phyloP scores from a whole-genome alignment of 2,888 invertebrate species.

The Thecocarcelia acutangulata region DNA sequence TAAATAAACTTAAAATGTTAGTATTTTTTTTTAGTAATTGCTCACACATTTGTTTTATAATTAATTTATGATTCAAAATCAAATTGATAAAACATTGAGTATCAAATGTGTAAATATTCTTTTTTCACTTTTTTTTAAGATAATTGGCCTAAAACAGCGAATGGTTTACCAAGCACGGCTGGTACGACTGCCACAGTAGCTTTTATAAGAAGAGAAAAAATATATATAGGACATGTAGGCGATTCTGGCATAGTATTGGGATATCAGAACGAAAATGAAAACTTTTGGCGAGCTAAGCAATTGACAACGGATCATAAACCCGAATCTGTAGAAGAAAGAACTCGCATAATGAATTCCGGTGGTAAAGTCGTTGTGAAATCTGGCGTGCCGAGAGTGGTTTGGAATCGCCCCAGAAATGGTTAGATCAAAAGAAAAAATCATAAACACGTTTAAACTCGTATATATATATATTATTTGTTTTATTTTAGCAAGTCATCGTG shows the following conservation, averaged over 20 bases:
- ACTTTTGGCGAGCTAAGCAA: conserved; percentile 90
- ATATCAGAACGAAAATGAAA: conserved; percentile 87
- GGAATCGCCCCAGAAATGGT: conserved; percentile 95
- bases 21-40: too few relatives aligned
- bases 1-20: too few relatives aligned
- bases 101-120: too few relatives aligned
- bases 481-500: conserved; percentile 81
- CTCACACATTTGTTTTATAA: too few relatives aligned
- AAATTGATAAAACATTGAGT: too few relatives aligned
- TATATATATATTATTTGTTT: not conserved
- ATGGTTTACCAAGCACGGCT: conserved; percentile 96
- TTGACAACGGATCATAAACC: conserved; percentile 98
- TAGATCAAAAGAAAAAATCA: conserved; percentile 50
- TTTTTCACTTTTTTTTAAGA: conserved; percentile 83
- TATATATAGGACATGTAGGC: conserved; percentile 99
- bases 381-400: conserved; percentile 97
- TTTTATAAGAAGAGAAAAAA: conserved; percentile 95
- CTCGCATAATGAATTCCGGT: conserved; percentile 89
- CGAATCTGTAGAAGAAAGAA: conserved; percentile 91
- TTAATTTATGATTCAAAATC: too few relatives aligned
- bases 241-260: conserved; percentile 97
- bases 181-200: conserved; percentile 98
- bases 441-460: not conserved
- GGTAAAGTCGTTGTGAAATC: conserved; percentile 89
- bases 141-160: conserved; percentile 97